A percentile compares a stretch with the other conserved stretches of the same genome.
Evolutionary conservation across 2,797 vertebrate genomes (phyloP).

Genomic region (Limnodromus scolopaceus): DNA sequence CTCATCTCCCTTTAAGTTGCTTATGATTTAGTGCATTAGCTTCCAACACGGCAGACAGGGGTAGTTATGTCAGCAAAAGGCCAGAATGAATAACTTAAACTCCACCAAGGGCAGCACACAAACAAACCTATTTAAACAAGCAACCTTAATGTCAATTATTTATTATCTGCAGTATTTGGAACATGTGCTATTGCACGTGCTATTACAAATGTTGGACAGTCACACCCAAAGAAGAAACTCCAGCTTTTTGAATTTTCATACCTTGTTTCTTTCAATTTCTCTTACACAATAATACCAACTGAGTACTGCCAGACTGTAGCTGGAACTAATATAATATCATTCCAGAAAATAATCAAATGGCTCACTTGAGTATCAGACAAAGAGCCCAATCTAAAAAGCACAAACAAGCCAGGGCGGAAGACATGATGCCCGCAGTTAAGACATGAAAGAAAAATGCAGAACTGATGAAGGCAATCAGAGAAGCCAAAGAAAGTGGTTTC

Average conservation of each 20-base stretch:
- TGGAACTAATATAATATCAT: background rate
- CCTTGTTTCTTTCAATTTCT: background rate
- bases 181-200: background rate
- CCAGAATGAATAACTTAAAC: background rate
- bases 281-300: background rate
- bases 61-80: conserved; percentile 8
- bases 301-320: background rate
- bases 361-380: background rate
- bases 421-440: background rate
- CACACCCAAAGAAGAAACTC: background rate
- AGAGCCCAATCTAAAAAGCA: background rate
- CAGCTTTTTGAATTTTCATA: background rate
- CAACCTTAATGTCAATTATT: background rate
- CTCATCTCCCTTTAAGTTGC: background rate
- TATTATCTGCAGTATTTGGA: conserved; percentile 22
- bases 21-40: conserved; percentile 1
- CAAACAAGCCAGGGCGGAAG: background rate
- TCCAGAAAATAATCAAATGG: background rate
- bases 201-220: background rate
- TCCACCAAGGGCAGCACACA: background rate
- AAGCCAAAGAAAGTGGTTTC: background rate
- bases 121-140: background rate
- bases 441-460: background rate
- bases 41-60: background rate
- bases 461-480: background rate